These are phyloP conservation scores for Zosterops pallidus DNA, from an alignment of 2,113 vertebrate species.

Conservation along the genomic window DNA sequence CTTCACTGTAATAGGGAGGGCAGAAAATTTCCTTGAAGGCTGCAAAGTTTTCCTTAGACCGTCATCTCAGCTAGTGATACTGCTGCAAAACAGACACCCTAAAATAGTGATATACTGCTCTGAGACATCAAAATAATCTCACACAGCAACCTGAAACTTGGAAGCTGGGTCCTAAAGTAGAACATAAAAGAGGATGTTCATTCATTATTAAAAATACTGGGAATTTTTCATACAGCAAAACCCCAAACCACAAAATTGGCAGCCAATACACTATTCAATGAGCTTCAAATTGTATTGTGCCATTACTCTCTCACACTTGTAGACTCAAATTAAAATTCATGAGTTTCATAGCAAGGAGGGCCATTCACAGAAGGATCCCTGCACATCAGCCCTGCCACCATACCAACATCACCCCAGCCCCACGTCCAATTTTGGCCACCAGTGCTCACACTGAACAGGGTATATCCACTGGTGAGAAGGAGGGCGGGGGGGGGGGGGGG, in stretches of 20 bases:
- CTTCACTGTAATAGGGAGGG: not conserved
- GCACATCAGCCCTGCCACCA: not conserved
- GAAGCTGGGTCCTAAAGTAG: not conserved
- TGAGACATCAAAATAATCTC: not conserved
- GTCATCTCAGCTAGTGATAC: rapidly evolving
- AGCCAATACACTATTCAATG: not conserved
- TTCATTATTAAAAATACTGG: slow-evolving; percentile 3
- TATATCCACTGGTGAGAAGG: not conserved
- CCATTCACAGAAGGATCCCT: not conserved
- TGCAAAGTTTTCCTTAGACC: not conserved
- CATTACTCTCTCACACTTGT: not conserved
- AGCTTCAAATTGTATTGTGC: not conserved
- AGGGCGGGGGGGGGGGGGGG: too few relatives aligned
- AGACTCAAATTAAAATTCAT: not conserved
- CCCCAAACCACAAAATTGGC: slow-evolving; percentile 30
- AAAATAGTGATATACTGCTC: not conserved
- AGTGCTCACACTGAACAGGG: rapidly evolving
- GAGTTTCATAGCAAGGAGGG: not conserved
- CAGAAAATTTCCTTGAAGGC: not conserved
- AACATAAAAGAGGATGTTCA: not conserved
- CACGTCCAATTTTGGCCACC: not conserved
- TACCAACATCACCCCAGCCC: not conserved
- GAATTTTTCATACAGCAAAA: slow-evolving; percentile 27
- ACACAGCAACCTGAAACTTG: not conserved
- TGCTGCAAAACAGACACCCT: not conserved